A percentile compares a stretch with the other conserved stretches of the same genome.
Conservation (phyloP, 37 sponge, comb jelly and placozoan genomes). For the Beroe forskalii region DNA sequence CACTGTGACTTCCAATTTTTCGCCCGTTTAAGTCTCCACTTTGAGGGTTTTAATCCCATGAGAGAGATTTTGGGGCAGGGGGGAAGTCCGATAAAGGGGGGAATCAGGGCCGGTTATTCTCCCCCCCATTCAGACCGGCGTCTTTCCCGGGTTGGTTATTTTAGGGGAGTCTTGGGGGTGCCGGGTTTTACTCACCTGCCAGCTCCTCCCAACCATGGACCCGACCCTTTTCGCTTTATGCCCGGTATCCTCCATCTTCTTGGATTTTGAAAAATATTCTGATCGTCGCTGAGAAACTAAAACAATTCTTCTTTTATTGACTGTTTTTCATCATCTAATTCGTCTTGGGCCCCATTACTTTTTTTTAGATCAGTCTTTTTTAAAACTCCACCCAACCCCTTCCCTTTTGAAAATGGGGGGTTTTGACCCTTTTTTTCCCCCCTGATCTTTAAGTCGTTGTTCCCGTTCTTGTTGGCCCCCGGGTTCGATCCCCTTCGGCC, state of each 20-base stretch:
- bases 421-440: neutral
- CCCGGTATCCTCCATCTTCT: neutral
- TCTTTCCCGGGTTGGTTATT: neutral
- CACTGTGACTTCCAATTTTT: neutral
- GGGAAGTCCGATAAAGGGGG: neutral
- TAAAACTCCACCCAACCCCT: neutral
- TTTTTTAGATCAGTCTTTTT: neutral
- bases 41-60: neutral
- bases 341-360: neutral
- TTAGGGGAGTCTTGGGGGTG: too few relatives aligned
- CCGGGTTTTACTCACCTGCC: neutral
- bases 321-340: too few relatives aligned
- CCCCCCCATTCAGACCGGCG: neutral
- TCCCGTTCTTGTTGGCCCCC: conserved; percentile 12
- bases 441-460: neutral
- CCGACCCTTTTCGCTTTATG: too few relatives aligned
- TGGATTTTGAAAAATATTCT: conserved; percentile 1
- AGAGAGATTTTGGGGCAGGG: neutral
- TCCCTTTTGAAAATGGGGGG: neutral
- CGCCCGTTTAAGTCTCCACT: neutral
- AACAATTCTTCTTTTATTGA: too few relatives aligned
- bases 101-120: neutral
- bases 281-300: conserved; percentile 8
- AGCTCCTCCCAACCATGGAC: neutral
- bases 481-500: too few relatives aligned